Evolutionary conservation across 2,797 vertebrate species (phyloP), one percentile per base, ranked within the genome.

Genomic region (Cynopterus sphinx): DNA sequence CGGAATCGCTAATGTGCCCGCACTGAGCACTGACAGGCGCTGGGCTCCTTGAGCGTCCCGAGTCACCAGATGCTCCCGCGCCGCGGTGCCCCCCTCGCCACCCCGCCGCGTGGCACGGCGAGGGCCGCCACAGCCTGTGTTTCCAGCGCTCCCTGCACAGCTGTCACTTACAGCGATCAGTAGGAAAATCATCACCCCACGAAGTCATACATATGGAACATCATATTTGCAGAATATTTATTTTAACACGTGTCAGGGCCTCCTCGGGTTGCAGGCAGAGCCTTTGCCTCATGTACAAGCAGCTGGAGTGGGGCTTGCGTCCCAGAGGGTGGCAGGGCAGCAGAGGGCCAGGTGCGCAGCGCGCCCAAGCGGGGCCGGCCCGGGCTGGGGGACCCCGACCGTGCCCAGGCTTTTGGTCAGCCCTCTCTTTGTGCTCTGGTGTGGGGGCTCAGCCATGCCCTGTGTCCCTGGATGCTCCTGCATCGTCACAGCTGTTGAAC

Each of bases 131-230:
- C 90, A 97, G 98, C 97, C 98, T 97, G 94, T 98, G 98, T 98
- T 97, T 98, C 97, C 95, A 91, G 97, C 92, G 93, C 98, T 97
- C 97, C 97, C 97, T 5, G 61, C 96, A 84, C 98, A 99, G 98
- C 98, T 99, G 98, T 98, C 98, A 98, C 98, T 98, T 97, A 94
- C 96, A 96, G 98, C 97, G 97, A 98, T 98, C 98, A 97, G 98
- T 97, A 94, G 98, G 97, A 97, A 98, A 98, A 98, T 98, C 98
- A 97, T 98, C 98, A 97, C 98, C 97, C 98, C 97, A 96, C 97
- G 95, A 96, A 98, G 97, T 98, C 98, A 98, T 98, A 96, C 98
- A 98, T 98, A 99, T 98, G 98, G 98, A 98, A 98, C 95, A 96
- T 96, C 97, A 97, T 97, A 98, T 98, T 98, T 96, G 97, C 92